A percentile compares a stretch with the other conserved stretches of the same genome.
Evolutionary conservation across 2,888 invertebrate species (phyloP).

Genomic region (Melipona beecheii): DNA sequence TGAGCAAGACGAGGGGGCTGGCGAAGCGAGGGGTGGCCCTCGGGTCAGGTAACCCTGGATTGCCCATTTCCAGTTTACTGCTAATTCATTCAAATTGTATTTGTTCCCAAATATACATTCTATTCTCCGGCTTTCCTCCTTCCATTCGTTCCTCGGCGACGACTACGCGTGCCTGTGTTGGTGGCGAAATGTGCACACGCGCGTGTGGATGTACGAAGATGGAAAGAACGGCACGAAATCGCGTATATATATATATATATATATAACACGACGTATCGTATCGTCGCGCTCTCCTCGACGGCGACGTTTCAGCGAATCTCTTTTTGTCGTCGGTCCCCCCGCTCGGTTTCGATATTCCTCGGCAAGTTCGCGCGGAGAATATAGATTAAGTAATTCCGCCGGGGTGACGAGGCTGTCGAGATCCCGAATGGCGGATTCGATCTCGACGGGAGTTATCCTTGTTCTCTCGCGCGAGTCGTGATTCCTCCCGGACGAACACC

Average conservation of each 20-base stretch:
- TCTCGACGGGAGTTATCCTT: not conserved
- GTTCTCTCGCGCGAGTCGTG: not conserved
- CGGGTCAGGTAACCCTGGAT: slow-evolving; percentile 75
- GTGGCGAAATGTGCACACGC: not conserved
- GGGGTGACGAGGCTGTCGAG: slow-evolving; percentile 5
- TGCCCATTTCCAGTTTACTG: slow-evolving; percentile 81
- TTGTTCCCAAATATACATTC: slow-evolving; percentile 81
- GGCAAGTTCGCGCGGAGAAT: not conserved
- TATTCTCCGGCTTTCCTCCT: slow-evolving; percentile 64
- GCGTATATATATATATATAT: not conserved
- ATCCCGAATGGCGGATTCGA: not conserved
- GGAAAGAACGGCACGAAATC: not conserved
- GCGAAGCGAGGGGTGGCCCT: slow-evolving; percentile 57
- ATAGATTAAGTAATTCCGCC: slow-evolving; percentile 28
- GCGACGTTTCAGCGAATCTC: slow-evolving; percentile 10
- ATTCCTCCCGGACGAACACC: not conserved
- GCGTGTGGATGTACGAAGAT: not conserved
- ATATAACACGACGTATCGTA: not conserved
- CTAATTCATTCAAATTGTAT: slow-evolving; percentile 83
- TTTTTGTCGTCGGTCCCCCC: not conserved
- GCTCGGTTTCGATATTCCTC: not conserved
- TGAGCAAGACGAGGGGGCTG: not conserved
- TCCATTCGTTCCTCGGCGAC: slow-evolving; percentile 38
- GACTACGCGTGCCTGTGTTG: not conserved
- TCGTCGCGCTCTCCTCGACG: not conserved